Evolutionary conservation across 2,888 invertebrate species (phyloP), one percentile per base, ranked within the genome.

Genomic region (Hylaea fasciaria): DNA sequence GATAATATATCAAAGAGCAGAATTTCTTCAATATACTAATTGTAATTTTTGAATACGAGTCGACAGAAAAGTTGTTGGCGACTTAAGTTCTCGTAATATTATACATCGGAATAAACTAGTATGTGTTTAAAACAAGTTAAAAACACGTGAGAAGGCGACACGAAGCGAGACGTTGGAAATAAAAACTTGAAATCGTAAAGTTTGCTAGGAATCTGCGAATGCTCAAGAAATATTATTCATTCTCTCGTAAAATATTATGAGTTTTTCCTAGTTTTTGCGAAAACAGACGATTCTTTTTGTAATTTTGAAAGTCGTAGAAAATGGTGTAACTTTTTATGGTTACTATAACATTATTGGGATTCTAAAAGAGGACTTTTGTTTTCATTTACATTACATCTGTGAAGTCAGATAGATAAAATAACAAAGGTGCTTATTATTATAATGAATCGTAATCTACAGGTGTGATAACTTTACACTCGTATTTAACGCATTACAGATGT

Each of bases 161-260:
- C 17, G 13, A 13, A 50, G 32, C 41, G 22, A n/a, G n/a, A 28
- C 45, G 54, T 35, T 47, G 41, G 9, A 53, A 56, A 57, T 56
- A 56, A 52, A 56, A 57, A 48, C 48, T 62, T 48, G 14, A 52
- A 54, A 51, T 47, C 61, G 37, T 62, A 58, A 63, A 63, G 29
- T 52, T 56, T 48, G 51, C 62, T 60, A 50, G 57, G 44, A 54
- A 57, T 62, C 57, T 64, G 57, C 62, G 56, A 69, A 68, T 68
- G 64, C 47, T 48, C 64, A 52, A 71, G 71, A 65, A 67, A 67
- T 71, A 66, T 65, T 53, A 56, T 62, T 70, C 68, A 55, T 69
- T 65, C 58, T 64, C 67, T 67, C 73, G 64, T 74, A 74, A 77
- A 76, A 75, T 66, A 68, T 66, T 75, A 76, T 66, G 68, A 71